These are phyloP conservation scores for Tetragnatha montana DNA, from an alignment of 2,888 invertebrate genomes.

Conservation along the genomic window DNA sequence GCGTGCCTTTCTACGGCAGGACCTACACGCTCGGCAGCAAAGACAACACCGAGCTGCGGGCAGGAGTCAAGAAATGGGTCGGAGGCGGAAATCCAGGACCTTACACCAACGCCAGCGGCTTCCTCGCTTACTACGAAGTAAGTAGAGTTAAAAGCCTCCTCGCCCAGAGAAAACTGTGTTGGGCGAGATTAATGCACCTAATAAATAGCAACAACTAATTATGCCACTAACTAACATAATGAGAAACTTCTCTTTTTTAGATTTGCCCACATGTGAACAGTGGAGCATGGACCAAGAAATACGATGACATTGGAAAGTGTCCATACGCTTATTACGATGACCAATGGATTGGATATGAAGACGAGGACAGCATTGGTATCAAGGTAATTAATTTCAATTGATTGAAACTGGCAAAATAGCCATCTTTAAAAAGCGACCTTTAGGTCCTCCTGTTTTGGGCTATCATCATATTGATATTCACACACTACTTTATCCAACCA, in stretches of 20 bases:
- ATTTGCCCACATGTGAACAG: conserved; percentile 74
- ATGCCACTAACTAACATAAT: background rate
- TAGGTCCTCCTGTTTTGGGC: too few relatives aligned
- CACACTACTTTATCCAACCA: too few relatives aligned
- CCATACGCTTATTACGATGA: conserved; percentile 89
- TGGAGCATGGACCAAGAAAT: conserved; percentile 87
- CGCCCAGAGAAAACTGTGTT: too few relatives aligned
- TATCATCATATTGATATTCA: too few relatives aligned
- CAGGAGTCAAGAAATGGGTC: conserved; percentile 89
- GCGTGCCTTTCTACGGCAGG: conserved; percentile 92
- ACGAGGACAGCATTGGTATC: conserved; percentile 86
- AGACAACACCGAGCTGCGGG: conserved; percentile 86
- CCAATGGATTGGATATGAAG: conserved; percentile 94
- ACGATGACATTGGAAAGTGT: conserved; percentile 88
- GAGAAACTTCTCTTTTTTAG: conserved; percentile 25
- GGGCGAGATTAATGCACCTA: too few relatives aligned
- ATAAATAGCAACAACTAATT: too few relatives aligned
- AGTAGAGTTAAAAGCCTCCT: background rate
- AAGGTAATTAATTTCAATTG: conserved; percentile 77
- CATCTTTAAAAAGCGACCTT: too few relatives aligned
- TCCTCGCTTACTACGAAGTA: conserved; percentile 87
- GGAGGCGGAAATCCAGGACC: conserved; percentile 90
- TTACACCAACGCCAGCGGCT: conserved; percentile 90
- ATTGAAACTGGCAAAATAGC: too few relatives aligned
- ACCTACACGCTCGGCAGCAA: conserved; percentile 90